Percentiles rank a stretch among this genome's conserved stretches.
Evolutionary conservation across 2,113 vertebrate genomes (phyloP).

Genomic region (Pterocles burchelli): DNA sequence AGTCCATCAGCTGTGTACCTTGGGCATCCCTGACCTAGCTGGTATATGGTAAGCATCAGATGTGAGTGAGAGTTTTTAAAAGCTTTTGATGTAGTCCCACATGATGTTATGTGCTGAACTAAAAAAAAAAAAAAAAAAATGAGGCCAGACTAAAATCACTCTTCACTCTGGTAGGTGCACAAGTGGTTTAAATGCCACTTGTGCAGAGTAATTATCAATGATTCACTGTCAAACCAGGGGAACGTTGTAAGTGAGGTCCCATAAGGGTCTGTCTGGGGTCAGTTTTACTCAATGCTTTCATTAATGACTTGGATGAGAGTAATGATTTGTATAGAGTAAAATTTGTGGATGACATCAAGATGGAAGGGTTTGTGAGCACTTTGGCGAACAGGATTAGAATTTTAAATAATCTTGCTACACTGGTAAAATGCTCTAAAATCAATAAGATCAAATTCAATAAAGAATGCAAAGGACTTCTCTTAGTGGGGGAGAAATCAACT

Average conservation of each 20-base stretch:
- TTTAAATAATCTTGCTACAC: conserved; percentile 11
- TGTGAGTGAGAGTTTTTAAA: not conserved
- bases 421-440: conserved; percentile 18
- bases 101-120: not conserved
- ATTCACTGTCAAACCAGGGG: conserved; percentile 22
- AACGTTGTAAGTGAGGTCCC: conserved; percentile 7
- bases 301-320: conserved; percentile 16
- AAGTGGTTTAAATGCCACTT: conserved; percentile 27
- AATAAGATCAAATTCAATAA: conserved; percentile 40
- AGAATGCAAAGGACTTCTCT: conserved; percentile 1
- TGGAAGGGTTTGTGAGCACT: conserved; percentile 12
- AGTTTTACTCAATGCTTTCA: conserved; percentile 36
- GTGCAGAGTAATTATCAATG: conserved; percentile 33
- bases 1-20: not conserved
- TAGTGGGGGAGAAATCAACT: not conserved
- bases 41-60: not conserved
- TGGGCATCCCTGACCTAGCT: not conserved
- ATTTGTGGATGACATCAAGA: conserved; percentile 29
- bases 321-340: conserved; percentile 35
- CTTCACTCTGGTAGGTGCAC: not conserved
- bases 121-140: not conserved
- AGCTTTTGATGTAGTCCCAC: not conserved
- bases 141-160: not conserved
- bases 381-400: not conserved
- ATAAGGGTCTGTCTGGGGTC: conserved; percentile 13